These are phyloP conservation scores for Drosophila bunnanda DNA, from an alignment of 2,888 invertebrate species.

Conservation along the genomic window DNA sequence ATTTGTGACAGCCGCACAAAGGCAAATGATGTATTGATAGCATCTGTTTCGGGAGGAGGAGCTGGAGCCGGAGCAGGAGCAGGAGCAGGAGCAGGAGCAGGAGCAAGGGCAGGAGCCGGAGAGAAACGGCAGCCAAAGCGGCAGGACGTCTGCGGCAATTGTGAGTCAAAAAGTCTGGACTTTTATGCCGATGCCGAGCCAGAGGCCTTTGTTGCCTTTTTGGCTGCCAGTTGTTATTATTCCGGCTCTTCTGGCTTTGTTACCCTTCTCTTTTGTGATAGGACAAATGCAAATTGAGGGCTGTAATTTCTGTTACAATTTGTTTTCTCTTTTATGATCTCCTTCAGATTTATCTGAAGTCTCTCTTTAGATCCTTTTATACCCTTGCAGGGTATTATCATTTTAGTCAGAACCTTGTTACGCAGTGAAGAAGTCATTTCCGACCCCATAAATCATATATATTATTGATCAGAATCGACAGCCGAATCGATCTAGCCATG, in stretches of 20 bases:
- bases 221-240: conserved; percentile 34
- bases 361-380: neutral
- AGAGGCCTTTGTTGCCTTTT: conserved; percentile 28
- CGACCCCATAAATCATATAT: no score
- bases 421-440: no score
- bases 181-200: conserved; percentile 21
- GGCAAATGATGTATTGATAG: conserved; percentile 80
- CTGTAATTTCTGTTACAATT: conserved; percentile 50
- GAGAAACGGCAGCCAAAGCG: conserved; percentile 56
- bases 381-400: no score
- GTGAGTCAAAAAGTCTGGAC: conserved; percentile 44
- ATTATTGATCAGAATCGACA: no score
- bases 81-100: conserved; percentile 18
- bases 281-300: conserved; percentile 59
- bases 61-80: conserved; percentile 42
- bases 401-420: no score
- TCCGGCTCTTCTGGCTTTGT: conserved; percentile 28
- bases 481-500: no score
- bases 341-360: conserved; percentile 13
- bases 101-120: conserved; percentile 8
- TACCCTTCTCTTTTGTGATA: conserved; percentile 22
- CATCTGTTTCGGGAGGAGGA: conserved; percentile 73
- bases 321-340: conserved; percentile 22
- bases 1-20: conserved; percentile 75
- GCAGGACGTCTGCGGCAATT: conserved; percentile 69